Conservation (phyloP, 2,797 vertebrate species). For the Clarias laeviceps region DNA sequence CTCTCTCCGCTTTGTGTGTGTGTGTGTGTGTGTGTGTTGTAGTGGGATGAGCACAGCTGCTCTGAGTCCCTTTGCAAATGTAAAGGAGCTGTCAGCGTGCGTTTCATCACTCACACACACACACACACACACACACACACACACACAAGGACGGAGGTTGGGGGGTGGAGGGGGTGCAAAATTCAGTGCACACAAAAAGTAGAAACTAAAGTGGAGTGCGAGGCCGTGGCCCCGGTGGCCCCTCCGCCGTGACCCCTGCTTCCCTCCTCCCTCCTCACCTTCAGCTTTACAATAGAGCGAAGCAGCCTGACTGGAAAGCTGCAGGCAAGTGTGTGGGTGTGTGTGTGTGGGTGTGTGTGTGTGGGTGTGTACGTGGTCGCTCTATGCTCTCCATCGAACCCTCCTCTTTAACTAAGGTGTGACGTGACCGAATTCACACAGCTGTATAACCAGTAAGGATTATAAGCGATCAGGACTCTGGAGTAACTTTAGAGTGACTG, state of each 20-base stretch:
- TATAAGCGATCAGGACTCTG: constrained; percentile 56
- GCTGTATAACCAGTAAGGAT: background rate
- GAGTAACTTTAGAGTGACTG: background rate
- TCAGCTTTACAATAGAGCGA: constrained; percentile 75
- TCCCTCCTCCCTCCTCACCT: constrained; percentile 52
- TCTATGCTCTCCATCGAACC: constrained; percentile 76
- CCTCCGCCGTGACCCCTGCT: constrained; percentile 45
- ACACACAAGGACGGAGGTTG: background rate
- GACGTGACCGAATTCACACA: constrained; percentile 69
- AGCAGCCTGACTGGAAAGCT: constrained; percentile 72
- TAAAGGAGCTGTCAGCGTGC: constrained; percentile 99
- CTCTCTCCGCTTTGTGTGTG: background rate
- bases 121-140: background rate
- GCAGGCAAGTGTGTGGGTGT: constrained; percentile 57
- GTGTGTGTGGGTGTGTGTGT: constrained; percentile 41
- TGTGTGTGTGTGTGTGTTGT: constrained; percentile 60
- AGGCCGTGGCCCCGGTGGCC: constrained; percentile 59
- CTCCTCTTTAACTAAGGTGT: constrained; percentile 78
- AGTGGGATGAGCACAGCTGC: constrained; percentile 99
- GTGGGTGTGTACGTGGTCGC: constrained; percentile 8
- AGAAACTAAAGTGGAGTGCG: constrained; percentile 77
- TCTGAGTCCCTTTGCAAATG: constrained; percentile 99
- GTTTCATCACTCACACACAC: constrained; percentile 94
- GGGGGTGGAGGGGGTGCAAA: constrained; percentile 78
- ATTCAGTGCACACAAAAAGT: constrained; percentile 81